Conservation (phyloP, 2,888 invertebrate genomes). For the Apotomis turbidana region DNA sequence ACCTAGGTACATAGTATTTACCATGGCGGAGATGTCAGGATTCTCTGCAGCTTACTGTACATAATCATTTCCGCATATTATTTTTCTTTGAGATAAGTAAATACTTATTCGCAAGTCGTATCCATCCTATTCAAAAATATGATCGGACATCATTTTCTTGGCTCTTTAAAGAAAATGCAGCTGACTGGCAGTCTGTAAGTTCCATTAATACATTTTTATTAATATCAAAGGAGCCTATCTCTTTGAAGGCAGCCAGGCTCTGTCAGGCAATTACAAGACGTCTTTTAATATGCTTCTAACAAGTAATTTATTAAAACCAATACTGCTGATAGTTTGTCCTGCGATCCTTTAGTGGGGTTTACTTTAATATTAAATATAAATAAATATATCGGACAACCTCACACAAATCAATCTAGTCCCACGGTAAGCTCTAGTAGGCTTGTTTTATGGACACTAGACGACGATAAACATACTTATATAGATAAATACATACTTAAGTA, state of each 20-base stretch:
- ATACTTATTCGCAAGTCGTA: constrained; percentile 40
- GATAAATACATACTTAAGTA: too few relatives aligned
- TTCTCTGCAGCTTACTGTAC: too few relatives aligned
- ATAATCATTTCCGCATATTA: neutral
- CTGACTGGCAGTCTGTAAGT: constrained; percentile 75
- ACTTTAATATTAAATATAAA: too few relatives aligned
- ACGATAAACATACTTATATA: too few relatives aligned
- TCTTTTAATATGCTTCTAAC: constrained; percentile 42
- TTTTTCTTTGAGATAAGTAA: neutral
- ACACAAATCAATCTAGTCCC: too few relatives aligned
- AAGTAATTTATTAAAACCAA: constrained; percentile 37
- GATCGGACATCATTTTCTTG: constrained; percentile 79
- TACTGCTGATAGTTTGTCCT: constrained; percentile 10
- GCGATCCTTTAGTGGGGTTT: neutral
- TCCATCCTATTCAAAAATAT: constrained; percentile 56
- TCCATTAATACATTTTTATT: constrained; percentile 81
- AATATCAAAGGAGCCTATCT: constrained; percentile 66
- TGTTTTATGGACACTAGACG: too few relatives aligned
- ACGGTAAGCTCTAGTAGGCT: too few relatives aligned
- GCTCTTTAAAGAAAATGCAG: constrained; percentile 82
- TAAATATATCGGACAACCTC: too few relatives aligned
- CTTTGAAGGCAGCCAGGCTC: constrained; percentile 57
- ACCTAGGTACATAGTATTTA: too few relatives aligned
- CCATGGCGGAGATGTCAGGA: too few relatives aligned
- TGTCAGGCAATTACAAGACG: constrained; percentile 56